Evolutionary conservation across 2,888 invertebrate genomes (phyloP).

Genomic region (Diaperis boleti): DNA sequence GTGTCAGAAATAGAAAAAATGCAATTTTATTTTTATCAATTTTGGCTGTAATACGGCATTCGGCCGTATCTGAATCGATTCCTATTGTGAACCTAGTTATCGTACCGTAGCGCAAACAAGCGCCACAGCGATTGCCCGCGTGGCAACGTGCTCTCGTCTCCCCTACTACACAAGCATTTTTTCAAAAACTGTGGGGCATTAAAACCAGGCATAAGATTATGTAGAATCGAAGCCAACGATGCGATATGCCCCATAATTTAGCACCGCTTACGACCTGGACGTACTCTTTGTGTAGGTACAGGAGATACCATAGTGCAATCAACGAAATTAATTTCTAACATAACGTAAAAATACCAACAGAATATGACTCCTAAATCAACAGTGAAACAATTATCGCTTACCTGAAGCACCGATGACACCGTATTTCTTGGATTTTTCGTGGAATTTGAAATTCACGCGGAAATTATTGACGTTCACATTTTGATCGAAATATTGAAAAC

Average conservation of each 20-base stretch:
- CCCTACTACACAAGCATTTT: too few relatives aligned
- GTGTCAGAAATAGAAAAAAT: too few relatives aligned
- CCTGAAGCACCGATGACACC: conserved; percentile 15
- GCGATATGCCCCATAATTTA: conserved; percentile 53
- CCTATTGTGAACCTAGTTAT: background rate
- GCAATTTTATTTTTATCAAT: too few relatives aligned
- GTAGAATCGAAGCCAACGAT: conserved; percentile 56
- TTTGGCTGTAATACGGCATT: too few relatives aligned
- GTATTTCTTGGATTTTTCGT: conserved; percentile 9
- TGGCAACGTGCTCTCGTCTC: too few relatives aligned
- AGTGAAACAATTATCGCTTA: background rate
- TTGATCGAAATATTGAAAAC: too few relatives aligned
- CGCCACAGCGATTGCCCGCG: too few relatives aligned
- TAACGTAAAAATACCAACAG: background rate
- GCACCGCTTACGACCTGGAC: conserved; percentile 60
- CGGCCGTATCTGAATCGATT: too few relatives aligned
- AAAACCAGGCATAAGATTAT: conserved; percentile 53
- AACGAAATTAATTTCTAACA: background rate
- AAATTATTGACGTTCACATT: background rate
- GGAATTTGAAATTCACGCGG: conserved; percentile 1
- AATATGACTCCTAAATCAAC: background rate
- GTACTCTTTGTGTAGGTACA: conserved; percentile 51
- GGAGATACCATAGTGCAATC: conserved; percentile 61
- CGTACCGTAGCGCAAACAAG: background rate
- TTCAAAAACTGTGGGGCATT: conserved; percentile 48